phyloP scores from a whole-genome alignment of 2,888 invertebrate species.

The Opisthograptis luteolata region DNA sequence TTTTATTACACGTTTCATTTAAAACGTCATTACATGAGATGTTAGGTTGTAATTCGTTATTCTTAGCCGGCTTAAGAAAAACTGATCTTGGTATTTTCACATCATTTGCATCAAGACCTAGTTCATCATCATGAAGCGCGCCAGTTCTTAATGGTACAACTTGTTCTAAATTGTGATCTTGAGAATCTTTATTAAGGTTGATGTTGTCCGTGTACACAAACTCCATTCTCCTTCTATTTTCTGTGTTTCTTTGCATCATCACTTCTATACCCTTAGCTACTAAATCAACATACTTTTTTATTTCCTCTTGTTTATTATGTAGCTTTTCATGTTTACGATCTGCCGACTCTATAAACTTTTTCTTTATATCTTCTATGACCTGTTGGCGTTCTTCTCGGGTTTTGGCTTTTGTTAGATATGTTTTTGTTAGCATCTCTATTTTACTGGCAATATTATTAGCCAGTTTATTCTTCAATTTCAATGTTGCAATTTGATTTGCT shows the following conservation, averaged over 20 bases:
- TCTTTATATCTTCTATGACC: slow-evolving; percentile 38
- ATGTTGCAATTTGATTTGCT: slow-evolving; percentile 1
- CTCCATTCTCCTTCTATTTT: slow-evolving; percentile 27
- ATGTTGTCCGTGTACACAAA: slow-evolving; percentile 24
- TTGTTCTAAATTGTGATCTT: neutral
- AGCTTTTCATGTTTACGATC: slow-evolving; percentile 38
- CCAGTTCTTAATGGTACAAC: neutral
- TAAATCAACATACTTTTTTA: slow-evolving; percentile 45
- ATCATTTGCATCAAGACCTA: neutral
- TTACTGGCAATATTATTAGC: slow-evolving; percentile 44
- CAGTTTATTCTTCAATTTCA: slow-evolving; percentile 29
- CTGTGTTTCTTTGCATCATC: slow-evolving; percentile 37
- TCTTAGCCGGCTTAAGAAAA: neutral
- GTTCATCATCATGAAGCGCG: slow-evolving; percentile 1
- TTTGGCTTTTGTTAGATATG: slow-evolving; percentile 39
- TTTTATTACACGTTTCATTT: slow-evolving; percentile 48
- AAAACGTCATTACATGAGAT: slow-evolving; percentile 40
- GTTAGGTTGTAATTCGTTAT: too few species aligned
- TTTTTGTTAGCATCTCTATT: slow-evolving; percentile 47
- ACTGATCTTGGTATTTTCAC: neutral
- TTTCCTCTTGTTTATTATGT: slow-evolving; percentile 37
- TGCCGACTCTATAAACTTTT: slow-evolving; percentile 24
- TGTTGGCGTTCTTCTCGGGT: slow-evolving; percentile 41
- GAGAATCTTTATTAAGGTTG: slow-evolving; percentile 12
- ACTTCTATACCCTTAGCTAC: slow-evolving; percentile 31